Conservation (phyloP, 2,888 invertebrate species). For the Lycocerus yunnanus region DNA sequence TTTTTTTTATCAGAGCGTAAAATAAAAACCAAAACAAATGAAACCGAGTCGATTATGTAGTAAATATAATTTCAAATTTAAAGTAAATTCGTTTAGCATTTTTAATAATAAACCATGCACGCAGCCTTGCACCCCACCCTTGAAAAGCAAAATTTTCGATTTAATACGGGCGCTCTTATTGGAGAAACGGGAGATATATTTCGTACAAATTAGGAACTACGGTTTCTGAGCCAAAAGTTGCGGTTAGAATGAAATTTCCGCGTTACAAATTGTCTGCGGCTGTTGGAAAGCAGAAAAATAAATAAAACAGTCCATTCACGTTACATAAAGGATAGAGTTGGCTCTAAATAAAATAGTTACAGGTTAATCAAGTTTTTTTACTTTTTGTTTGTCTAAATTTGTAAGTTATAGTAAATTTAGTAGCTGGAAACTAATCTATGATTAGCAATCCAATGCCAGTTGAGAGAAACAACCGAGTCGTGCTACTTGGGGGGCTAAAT, state of each 20-base stretch:
- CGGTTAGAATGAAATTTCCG: neutral
- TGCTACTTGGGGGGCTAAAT: conserved; percentile 25
- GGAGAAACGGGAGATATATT: no score
- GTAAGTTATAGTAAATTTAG: conserved; percentile 8
- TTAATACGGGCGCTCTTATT: neutral
- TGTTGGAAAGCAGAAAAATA: neutral
- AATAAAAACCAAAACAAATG: no score
- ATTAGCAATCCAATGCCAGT: conserved; percentile 29
- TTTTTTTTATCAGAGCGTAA: no score
- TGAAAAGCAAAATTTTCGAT: neutral
- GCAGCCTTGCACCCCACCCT: neutral
- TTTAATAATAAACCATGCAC: no score
- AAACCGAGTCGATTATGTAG: no score
- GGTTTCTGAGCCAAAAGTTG: neutral
- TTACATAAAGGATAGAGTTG: neutral
- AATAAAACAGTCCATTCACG: neutral
- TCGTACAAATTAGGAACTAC: neutral
- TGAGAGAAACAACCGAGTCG: conserved; percentile 21
- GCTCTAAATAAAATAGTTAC: neutral
- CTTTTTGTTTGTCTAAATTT: neutral
- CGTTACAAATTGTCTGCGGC: neutral
- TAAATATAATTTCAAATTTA: no score
- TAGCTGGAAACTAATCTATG: conserved; percentile 27
- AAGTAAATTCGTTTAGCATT: no score
- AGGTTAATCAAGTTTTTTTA: neutral